phyloP scores from a whole-genome alignment of 37 sponge, comb jelly and placozoan species.

The Beroe ovata region DNA sequence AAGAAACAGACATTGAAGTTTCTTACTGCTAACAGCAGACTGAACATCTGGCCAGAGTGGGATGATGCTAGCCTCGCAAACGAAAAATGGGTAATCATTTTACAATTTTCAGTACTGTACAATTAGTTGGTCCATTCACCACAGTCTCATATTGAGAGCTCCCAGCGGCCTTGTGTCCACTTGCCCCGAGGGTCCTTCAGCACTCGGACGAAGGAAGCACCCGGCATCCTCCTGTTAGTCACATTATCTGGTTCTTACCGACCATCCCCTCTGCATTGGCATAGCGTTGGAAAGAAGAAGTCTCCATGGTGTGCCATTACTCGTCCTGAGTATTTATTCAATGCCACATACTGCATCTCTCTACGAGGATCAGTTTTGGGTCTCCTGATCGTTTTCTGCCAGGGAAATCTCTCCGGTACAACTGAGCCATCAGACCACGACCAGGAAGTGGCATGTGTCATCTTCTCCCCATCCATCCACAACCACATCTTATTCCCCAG shows the following conservation, averaged over 20 bases:
- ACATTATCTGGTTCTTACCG: no score
- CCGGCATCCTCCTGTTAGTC: no score
- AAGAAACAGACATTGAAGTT: neutral
- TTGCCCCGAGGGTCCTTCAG: no score
- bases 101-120: no score
- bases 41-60: conserved; percentile 95
- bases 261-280: neutral
- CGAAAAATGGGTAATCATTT: conserved; percentile 94
- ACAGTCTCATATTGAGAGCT: no score
- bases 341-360: neutral
- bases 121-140: no score
- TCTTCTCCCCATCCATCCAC: neutral
- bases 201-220: no score
- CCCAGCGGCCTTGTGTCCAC: no score
- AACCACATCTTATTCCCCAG: neutral
- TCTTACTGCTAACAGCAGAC: conserved; percentile 30
- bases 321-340: neutral
- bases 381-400: neutral
- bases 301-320: neutral
- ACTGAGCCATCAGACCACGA: neutral
- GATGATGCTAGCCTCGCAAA: conserved; percentile 80
- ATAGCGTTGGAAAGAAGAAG: neutral
- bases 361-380: neutral
- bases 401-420: neutral
- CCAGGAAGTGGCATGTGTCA: neutral